phyloP scores from a whole-genome alignment of 2,797 vertebrate genomes.

The Pristis pectinata region DNA sequence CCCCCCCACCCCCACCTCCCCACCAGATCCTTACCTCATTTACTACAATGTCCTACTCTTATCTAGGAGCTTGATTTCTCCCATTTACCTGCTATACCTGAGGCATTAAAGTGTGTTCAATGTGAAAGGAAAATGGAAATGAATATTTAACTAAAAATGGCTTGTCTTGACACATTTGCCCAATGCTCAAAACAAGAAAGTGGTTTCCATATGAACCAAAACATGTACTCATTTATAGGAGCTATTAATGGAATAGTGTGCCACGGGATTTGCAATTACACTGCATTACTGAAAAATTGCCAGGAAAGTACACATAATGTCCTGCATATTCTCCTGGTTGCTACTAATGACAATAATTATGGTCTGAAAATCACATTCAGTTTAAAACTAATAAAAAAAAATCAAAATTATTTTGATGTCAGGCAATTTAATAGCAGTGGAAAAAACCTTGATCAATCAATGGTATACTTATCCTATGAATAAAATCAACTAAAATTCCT shows the following conservation, averaged over 20 bases:
- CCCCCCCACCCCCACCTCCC: not conserved
- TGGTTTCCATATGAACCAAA: not conserved
- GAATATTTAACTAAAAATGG: not conserved
- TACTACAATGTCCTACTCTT: not conserved
- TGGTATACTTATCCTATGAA: not conserved
- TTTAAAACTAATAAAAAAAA: not conserved
- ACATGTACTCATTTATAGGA: not conserved
- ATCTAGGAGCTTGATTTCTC: not conserved
- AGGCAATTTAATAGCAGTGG: not conserved
- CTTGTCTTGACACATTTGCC: not conserved
- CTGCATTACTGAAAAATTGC: not conserved
- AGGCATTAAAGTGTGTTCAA: not conserved
- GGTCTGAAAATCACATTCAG: not conserved
- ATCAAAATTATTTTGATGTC: slow-evolving; percentile 1
- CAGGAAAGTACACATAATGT: not conserved
- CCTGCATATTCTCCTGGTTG: not conserved
- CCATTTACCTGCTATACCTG: not conserved
- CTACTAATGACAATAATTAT: not conserved
- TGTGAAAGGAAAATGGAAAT: not conserved
- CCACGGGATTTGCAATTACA: not conserved
- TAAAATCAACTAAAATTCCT: too few species aligned
- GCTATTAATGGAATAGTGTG: not conserved
- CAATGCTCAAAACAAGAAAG: not conserved
- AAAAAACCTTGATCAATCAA: not conserved
- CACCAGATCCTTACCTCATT: not conserved